phyloP scores from a whole-genome alignment of 2,888 invertebrate genomes.

The Aphelenchoides bicaudatus region DNA sequence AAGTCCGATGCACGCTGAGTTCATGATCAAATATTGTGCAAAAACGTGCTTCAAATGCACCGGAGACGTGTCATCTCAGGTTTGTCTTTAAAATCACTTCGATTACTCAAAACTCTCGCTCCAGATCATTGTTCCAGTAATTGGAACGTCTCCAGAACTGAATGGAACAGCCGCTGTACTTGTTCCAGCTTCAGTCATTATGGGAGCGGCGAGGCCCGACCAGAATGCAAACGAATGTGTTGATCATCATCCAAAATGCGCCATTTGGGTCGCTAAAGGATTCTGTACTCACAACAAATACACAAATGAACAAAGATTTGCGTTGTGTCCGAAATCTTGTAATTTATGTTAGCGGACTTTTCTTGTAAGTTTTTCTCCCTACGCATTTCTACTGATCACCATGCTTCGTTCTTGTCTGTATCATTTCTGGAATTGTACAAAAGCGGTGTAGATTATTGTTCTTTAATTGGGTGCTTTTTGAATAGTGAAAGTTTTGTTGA shows the following conservation, averaged over 20 bases:
- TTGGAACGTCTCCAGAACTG: constrained; percentile 1
- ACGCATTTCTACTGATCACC: too few relatives aligned
- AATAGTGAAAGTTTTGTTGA: not conserved
- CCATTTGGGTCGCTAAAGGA: constrained; percentile 30
- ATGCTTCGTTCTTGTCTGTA: too few relatives aligned
- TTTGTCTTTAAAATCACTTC: not conserved
- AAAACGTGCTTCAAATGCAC: constrained; percentile 37
- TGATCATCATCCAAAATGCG: constrained; percentile 27
- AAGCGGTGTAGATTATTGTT: not conserved
- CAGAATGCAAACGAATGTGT: constrained; percentile 6
- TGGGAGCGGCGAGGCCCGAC: not conserved
- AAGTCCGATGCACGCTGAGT: constrained; percentile 32
- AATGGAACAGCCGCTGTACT: constrained; percentile 19
- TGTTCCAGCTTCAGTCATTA: constrained; percentile 17
- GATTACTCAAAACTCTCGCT: too few relatives aligned
- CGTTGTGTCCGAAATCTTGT: constrained; percentile 30
- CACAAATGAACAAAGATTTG: constrained; percentile 25
- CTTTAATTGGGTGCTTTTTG: not conserved
- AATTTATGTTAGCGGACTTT: constrained; percentile 26
- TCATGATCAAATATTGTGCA: constrained; percentile 35
- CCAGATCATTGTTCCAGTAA: constrained; percentile 16
- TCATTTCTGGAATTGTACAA: not conserved
- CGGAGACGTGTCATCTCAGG: not conserved
- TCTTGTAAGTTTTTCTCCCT: not conserved
- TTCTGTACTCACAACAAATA: constrained; percentile 28